A percentile compares a stretch with the other conserved stretches of the same genome.
Evolutionary conservation across 2,888 invertebrate genomes (phyloP).

Genomic region (Acronicta alni): DNA sequence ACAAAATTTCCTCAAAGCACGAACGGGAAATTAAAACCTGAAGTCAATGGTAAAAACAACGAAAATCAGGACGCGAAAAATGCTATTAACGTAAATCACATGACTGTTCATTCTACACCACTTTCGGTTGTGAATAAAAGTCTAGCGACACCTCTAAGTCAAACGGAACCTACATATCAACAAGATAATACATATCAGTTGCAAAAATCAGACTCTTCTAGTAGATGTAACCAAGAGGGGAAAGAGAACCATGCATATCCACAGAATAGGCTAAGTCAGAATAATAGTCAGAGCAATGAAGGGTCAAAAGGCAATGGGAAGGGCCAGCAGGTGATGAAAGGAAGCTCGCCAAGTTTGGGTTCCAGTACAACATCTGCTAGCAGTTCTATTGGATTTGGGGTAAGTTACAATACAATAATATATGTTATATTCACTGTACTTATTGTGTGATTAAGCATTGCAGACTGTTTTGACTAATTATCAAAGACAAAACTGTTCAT

Average conservation of each 20-base stretch:
- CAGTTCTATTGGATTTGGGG: conserved; percentile 86
- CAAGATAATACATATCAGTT: conserved; percentile 87
- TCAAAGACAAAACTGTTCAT: no score
- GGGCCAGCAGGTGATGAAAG: conserved; percentile 75
- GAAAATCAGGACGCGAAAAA: conserved; percentile 78
- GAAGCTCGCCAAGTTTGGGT: conserved; percentile 81
- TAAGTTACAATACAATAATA: conserved; percentile 67
- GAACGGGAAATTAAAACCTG: conserved; percentile 80
- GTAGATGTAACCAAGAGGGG: conserved; percentile 87
- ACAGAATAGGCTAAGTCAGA: conserved; percentile 85
- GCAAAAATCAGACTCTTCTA: conserved; percentile 87
- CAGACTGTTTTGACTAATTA: neutral
- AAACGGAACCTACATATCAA: conserved; percentile 88
- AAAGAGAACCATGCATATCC: conserved; percentile 89
- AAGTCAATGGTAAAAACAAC: conserved; percentile 77
- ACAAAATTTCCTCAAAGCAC: conserved; percentile 93
- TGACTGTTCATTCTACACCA: conserved; percentile 88
- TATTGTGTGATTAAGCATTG: neutral
- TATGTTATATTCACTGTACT: no score
- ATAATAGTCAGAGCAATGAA: conserved; percentile 78
- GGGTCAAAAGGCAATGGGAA: conserved; percentile 73
- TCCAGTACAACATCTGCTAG: conserved; percentile 73
- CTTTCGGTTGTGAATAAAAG: conserved; percentile 90
- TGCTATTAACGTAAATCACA: conserved; percentile 83
- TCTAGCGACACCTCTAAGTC: conserved; percentile 90